phyloP scores from a whole-genome alignment of 1,140 invertebrate species.

The Ips typographus region DNA sequence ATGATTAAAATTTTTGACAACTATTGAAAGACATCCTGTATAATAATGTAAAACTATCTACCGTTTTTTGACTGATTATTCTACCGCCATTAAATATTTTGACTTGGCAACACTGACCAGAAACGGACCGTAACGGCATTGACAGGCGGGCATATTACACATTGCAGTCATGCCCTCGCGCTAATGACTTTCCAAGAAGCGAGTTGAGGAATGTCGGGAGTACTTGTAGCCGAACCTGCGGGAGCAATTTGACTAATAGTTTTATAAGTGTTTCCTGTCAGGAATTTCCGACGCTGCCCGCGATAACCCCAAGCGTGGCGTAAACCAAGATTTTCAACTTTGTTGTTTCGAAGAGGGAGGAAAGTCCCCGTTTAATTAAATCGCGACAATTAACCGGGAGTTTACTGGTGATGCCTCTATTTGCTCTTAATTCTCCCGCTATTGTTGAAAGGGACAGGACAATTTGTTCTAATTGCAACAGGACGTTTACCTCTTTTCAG shows the following conservation, averaged over 20 bases:
- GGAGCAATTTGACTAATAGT: conserved; percentile 39
- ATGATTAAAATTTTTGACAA: too few relatives aligned
- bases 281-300: conserved; percentile 31
- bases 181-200: conserved; percentile 35
- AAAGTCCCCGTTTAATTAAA: conserved; percentile 10
- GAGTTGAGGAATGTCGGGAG: conserved; percentile 30
- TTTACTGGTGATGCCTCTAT: neutral
- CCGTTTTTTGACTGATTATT: too few relatives aligned
- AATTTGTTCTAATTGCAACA: too few relatives aligned
- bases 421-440: neutral
- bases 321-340: conserved; percentile 24
- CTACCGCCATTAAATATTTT: too few relatives aligned
- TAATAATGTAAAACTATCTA: too few relatives aligned
- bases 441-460: too few relatives aligned
- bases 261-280: conserved; percentile 38
- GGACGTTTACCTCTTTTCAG: too few relatives aligned
- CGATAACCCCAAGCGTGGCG: conserved; percentile 20
- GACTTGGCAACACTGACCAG: neutral
- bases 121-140: conserved; percentile 21
- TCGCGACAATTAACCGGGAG: conserved; percentile 4
- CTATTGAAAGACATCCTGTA: too few relatives aligned
- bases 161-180: conserved; percentile 30
- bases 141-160: conserved; percentile 27
- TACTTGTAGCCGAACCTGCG: conserved; percentile 32
- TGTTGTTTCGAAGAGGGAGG: neutral